A percentile compares a stretch with the other conserved stretches of the same genome.
Evolutionary conservation across 1,140 invertebrate genomes (phyloP).

Genomic region (Drosophila teissieri): DNA sequence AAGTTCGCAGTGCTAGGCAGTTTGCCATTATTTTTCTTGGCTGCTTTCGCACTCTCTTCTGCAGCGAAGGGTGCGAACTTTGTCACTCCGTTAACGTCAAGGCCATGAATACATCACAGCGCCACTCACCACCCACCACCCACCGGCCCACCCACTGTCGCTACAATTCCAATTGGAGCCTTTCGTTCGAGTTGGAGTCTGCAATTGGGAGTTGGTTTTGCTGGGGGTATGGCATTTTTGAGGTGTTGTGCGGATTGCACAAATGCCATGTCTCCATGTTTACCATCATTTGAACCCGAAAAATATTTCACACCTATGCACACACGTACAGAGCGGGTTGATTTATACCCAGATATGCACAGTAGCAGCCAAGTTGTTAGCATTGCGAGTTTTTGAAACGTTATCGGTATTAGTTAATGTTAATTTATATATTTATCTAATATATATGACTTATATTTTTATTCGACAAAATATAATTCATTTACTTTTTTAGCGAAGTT

Average conservation of each 20-base stretch:
- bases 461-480: too few relatives aligned
- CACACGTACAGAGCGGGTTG: slow-evolving; percentile 13
- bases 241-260: slow-evolving; percentile 35
- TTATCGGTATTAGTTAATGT: not conserved
- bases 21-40: slow-evolving; percentile 10
- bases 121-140: slow-evolving; percentile 18
- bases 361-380: not conserved
- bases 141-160: slow-evolving; percentile 1
- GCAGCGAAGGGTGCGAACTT: slow-evolving; percentile 77
- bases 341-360: not conserved
- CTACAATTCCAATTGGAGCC: slow-evolving; percentile 26
- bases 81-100: slow-evolving; percentile 81
- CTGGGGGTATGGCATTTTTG: slow-evolving; percentile 33
- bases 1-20: not conserved
- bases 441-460: too few relatives aligned
- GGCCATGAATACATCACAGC: slow-evolving; percentile 77
- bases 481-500: not conserved
- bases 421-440: not conserved
- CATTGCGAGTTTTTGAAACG: not conserved
- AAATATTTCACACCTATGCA: slow-evolving; percentile 77
- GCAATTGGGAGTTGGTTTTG: slow-evolving; percentile 30
- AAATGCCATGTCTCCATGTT: slow-evolving; percentile 50
- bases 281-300: slow-evolving; percentile 63
- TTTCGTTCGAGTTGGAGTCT: slow-evolving; percentile 31
- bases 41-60: slow-evolving; percentile 19